These are phyloP conservation scores for Rhysida immarginata DNA, from an alignment of 1,140 invertebrate genomes.

Conservation along the genomic window DNA sequence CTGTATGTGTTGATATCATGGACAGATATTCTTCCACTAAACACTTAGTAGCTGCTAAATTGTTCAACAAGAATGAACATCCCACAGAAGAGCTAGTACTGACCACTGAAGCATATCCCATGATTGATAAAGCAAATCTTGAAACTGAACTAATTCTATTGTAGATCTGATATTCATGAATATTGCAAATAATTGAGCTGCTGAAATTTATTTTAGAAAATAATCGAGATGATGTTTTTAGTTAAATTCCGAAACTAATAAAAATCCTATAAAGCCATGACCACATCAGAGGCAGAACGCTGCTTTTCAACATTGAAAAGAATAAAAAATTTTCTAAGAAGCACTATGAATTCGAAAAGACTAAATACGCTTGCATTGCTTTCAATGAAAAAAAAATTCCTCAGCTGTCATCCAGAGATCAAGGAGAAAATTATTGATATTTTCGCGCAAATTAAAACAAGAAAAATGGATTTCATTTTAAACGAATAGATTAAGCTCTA, in stretches of 20 bases:
- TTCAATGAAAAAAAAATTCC: conserved; percentile 6
- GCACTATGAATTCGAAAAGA: conserved; percentile 9
- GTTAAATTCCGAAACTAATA: conserved; percentile 14
- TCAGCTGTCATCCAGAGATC: background rate
- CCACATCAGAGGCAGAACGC: conserved; percentile 10
- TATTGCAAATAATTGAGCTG: conserved; percentile 11
- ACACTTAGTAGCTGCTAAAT: conserved; percentile 16
- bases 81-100: conserved; percentile 10
- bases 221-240: conserved; percentile 12
- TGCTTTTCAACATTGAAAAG: conserved; percentile 10
- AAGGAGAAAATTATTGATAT: conserved; percentile 11
- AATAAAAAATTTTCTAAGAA: conserved; percentile 7
- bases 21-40: conserved; percentile 15
- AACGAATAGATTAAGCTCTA: background rate
- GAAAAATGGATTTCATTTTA: conserved; percentile 5
- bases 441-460: conserved; percentile 6
- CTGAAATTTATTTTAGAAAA: conserved; percentile 11
- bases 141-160: background rate
- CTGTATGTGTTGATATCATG: conserved; percentile 12
- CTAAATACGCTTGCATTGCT: conserved; percentile 10
- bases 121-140: background rate
- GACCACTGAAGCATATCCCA: background rate
- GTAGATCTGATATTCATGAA: background rate
- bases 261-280: conserved; percentile 12
- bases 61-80: conserved; percentile 11